phyloP scores from a whole-genome alignment of 2,113 vertebrate species.

The Hyla sarda region DNA sequence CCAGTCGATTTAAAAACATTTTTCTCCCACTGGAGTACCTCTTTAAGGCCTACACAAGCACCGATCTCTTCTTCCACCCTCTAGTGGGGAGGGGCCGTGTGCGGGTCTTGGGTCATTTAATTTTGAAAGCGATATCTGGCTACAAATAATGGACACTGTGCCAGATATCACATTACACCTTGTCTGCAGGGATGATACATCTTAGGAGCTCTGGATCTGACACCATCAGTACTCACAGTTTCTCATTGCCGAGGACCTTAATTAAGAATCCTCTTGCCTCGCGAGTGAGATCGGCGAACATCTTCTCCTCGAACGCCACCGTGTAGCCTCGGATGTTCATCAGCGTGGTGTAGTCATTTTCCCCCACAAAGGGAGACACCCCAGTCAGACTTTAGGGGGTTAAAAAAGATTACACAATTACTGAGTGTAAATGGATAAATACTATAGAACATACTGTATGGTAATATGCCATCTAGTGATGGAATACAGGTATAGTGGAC shows the following conservation, averaged over 20 bases:
- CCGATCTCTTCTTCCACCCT: no score
- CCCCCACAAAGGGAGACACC: constrained; percentile 93
- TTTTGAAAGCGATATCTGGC: no score
- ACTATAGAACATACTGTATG: no score
- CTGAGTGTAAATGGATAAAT: background rate
- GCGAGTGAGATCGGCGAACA: constrained; percentile 88
- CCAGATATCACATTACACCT: background rate
- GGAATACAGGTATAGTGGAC: no score
- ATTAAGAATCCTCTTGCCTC: constrained; percentile 97
- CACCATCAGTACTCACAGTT: constrained; percentile 80
- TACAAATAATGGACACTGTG: background rate
- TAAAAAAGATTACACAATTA: background rate
- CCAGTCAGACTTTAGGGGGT: constrained; percentile 82
- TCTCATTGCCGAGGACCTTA: constrained; percentile 92
- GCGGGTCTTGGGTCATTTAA: background rate
- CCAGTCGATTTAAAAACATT: no score
- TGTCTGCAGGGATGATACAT: background rate
- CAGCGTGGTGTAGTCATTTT: constrained; percentile 89
- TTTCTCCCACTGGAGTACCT: no score
- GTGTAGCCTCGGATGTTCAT: constrained; percentile 96
- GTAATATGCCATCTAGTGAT: no score
- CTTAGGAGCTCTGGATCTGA: background rate
- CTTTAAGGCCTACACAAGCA: no score
- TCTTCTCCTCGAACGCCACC: constrained; percentile 92
- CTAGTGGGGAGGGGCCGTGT: no score